These are phyloP conservation scores for Zaprionus ornatus DNA, from an alignment of 1,140 invertebrate species.

Conservation along the genomic window DNA sequence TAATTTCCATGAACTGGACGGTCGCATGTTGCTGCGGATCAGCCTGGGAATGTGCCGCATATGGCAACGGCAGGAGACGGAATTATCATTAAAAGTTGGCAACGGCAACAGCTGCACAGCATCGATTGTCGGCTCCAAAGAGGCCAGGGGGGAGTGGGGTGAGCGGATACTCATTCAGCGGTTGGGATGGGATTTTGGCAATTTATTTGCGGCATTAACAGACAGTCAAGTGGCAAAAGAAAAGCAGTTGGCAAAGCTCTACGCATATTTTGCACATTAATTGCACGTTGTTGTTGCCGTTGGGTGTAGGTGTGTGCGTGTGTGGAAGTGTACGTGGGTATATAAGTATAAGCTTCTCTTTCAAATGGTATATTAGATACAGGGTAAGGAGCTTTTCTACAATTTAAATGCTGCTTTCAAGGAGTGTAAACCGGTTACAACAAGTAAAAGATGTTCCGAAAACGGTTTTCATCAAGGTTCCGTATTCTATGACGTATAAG, in stretches of 20 bases:
- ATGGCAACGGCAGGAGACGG: constrained; percentile 46
- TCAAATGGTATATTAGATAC: constrained; percentile 7
- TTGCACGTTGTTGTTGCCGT: constrained; percentile 30
- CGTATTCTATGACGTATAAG: not conserved
- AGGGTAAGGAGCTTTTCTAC: constrained; percentile 19
- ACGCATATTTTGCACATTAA: constrained; percentile 51
- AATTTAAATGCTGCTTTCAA: constrained; percentile 20
- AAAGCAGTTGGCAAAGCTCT: constrained; percentile 52
- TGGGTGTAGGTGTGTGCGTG: constrained; percentile 11
- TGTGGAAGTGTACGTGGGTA: constrained; percentile 15
- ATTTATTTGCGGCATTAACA: constrained; percentile 75
- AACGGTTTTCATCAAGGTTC: not conserved
- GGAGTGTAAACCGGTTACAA: constrained; percentile 5
- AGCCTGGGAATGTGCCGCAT: constrained; percentile 29
- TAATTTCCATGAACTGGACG: constrained; percentile 55
- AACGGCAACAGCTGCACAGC: constrained; percentile 64
- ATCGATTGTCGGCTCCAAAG: constrained; percentile 53
- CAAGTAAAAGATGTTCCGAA: constrained; percentile 5
- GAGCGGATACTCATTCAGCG: not conserved
- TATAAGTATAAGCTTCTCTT: constrained; percentile 14
- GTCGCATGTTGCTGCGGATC: constrained; percentile 7
- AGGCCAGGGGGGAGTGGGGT: not conserved
- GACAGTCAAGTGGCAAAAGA: constrained; percentile 67
- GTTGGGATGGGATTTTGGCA: constrained; percentile 38
- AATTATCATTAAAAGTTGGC: constrained; percentile 80